phyloP scores from a whole-genome alignment of 2,888 invertebrate species.

The Thalpophila matura region DNA sequence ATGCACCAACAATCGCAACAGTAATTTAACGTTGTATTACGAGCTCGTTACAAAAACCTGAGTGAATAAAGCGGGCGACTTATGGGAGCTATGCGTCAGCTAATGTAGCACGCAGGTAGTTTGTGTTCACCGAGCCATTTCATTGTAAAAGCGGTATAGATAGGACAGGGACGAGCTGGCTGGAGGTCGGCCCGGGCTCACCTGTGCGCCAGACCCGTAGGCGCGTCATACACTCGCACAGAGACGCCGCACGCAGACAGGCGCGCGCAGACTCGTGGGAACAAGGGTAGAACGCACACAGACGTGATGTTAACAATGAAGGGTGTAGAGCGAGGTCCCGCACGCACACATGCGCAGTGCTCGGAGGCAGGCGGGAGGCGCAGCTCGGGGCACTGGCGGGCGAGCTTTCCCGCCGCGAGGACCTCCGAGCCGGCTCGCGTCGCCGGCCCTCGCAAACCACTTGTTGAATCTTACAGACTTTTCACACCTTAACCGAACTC shows the following conservation, averaged over 20 bases:
- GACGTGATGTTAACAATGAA: constrained; percentile 59
- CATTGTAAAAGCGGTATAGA: constrained; percentile 85
- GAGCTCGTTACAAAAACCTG: constrained; percentile 53
- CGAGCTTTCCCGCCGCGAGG: constrained; percentile 87
- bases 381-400: constrained; percentile 84
- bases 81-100: constrained; percentile 71
- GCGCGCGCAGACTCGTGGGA: constrained; percentile 49
- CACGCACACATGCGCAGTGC: constrained; percentile 67
- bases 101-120: constrained; percentile 84
- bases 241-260: constrained; percentile 50
- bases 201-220: constrained; percentile 85
- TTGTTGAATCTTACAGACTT: constrained; percentile 86
- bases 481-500: constrained; percentile 74
- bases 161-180: constrained; percentile 78
- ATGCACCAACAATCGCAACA: constrained; percentile 46
- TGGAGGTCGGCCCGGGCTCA: constrained; percentile 87
- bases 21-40: constrained; percentile 50
- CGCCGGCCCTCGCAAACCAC: constrained; percentile 84
- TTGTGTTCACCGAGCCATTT: constrained; percentile 83
- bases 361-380: constrained; percentile 65
- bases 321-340: constrained; percentile 62
- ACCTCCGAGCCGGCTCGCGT: constrained; percentile 75
- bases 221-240: constrained; percentile 82
- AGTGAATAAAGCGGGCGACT: constrained; percentile 63
- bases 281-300: constrained; percentile 57